These are phyloP conservation scores for Urocynchramus pylzowi DNA, from an alignment of 2,113 vertebrate species.

Conservation along the genomic window DNA sequence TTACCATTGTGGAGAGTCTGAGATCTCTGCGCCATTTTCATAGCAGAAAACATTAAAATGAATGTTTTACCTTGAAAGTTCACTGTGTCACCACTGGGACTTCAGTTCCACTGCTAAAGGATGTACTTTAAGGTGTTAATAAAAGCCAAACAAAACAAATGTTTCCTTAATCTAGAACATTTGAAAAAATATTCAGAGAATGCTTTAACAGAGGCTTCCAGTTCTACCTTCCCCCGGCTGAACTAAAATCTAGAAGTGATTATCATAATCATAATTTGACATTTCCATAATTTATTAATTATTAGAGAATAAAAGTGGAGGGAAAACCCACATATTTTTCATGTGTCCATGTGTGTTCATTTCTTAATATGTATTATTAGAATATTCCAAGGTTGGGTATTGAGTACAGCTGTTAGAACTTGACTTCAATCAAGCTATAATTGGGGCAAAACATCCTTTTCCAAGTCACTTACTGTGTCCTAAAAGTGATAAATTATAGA, in stretches of 20 bases:
- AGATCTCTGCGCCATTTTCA: not conserved
- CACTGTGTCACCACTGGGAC: not conserved
- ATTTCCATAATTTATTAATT: not conserved
- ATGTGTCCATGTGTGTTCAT: not conserved
- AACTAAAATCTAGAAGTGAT: not conserved
- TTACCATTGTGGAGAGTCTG: not conserved
- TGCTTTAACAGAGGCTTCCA: not conserved
- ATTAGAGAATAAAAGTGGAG: not conserved
- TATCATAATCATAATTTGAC: not conserved
- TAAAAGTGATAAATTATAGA: slow-evolving; percentile 15
- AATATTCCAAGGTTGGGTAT: not conserved
- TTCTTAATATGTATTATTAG: not conserved
- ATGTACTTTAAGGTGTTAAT: not conserved
- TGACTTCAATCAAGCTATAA: not conserved
- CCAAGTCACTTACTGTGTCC: not conserved
- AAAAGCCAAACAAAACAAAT: not conserved
- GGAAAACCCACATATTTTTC: not conserved
- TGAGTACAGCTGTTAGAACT: not conserved
- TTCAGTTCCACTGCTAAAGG: not conserved
- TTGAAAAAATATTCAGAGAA: not conserved
- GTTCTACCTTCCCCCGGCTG: not conserved
- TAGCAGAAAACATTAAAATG: not conserved
- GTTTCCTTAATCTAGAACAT: not conserved
- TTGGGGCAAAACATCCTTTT: not conserved
- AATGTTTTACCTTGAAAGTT: not conserved